A percentile compares a stretch with the other conserved stretches of the same genome.
Conservation (phyloP, 2,888 invertebrate genomes). For the Pristionchus arcanus region DNA sequence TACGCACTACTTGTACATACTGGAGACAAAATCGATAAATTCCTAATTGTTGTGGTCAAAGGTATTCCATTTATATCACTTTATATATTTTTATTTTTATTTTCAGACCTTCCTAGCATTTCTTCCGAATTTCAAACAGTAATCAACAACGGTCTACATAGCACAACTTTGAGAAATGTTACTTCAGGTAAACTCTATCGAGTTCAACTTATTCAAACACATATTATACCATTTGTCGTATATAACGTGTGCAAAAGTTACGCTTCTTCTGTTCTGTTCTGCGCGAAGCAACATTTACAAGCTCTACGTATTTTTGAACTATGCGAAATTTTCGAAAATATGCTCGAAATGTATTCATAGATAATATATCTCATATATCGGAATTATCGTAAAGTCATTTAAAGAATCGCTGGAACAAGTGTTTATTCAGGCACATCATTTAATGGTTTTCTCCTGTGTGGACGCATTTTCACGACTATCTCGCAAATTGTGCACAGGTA, state of each 20-base stretch:
- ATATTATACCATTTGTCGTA: too few species aligned
- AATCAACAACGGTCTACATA: not conserved
- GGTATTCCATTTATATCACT: not conserved
- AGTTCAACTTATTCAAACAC: too few species aligned
- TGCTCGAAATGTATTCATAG: too few species aligned
- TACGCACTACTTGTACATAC: slow-evolving; percentile 65
- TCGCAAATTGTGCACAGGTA: slow-evolving; percentile 65
- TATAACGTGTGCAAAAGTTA: too few species aligned
- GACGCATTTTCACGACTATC: slow-evolving; percentile 61
- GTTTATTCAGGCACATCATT: not conserved
- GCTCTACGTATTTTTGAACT: too few species aligned
- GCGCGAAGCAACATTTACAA: not conserved
- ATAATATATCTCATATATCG: too few species aligned
- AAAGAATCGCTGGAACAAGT: not conserved
- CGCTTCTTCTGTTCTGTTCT: too few species aligned
- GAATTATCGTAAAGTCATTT: too few species aligned
- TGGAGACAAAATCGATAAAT: slow-evolving; percentile 55
- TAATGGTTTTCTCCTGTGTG: slow-evolving; percentile 61
- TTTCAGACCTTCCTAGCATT: not conserved
- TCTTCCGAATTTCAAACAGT: not conserved
- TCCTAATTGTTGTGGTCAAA: not conserved
- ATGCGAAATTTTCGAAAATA: too few species aligned
- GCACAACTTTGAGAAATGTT: too few species aligned
- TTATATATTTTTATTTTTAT: not conserved
- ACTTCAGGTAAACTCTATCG: not conserved